phyloP scores from a whole-genome alignment of 2,113 vertebrate species.

The Amblyopsis rosae region DNA sequence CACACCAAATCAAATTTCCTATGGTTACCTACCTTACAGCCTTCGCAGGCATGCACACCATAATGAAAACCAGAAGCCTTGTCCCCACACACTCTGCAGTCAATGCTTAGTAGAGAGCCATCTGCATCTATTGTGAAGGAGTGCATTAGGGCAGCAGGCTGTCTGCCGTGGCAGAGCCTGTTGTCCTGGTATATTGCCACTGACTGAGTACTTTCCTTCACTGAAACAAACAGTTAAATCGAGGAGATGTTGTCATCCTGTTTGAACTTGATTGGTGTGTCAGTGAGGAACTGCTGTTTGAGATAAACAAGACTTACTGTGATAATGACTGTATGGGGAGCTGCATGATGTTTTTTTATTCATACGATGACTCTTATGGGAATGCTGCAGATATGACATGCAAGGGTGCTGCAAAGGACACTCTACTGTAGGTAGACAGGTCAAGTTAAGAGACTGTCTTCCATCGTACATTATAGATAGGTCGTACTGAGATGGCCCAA shows the following conservation, averaged over 20 bases:
- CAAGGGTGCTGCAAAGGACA: slow-evolving; percentile 38
- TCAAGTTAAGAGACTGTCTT: slow-evolving; percentile 64
- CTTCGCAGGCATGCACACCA: slow-evolving; percentile 86
- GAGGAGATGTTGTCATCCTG: too few relatives aligned
- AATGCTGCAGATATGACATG: neutral
- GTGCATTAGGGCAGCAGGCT: neutral
- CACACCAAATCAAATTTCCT: neutral
- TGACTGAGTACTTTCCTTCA: slow-evolving; percentile 80
- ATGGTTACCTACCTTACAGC: slow-evolving; percentile 79
- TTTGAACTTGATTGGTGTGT: too few relatives aligned
- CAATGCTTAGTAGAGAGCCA: slow-evolving; percentile 79
- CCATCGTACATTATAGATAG: slow-evolving; percentile 78
- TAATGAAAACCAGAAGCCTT: slow-evolving; percentile 87
- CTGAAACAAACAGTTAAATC: slow-evolving; percentile 61
- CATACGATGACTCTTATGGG: neutral
- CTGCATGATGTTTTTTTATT: neutral
- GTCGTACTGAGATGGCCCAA: slow-evolving; percentile 77
- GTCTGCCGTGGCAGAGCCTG: neutral
- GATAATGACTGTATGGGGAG: neutral
- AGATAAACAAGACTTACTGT: neutral
- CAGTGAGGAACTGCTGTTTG: too few relatives aligned
- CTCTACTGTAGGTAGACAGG: slow-evolving; percentile 79
- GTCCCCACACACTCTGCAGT: slow-evolving; percentile 86
- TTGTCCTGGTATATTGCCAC: slow-evolving; percentile 79
- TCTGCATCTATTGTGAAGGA: slow-evolving; percentile 62